Base-by-base conservation (phyloP, 1,140 invertebrate species). In the Rhyacophila brunnea region DNA sequence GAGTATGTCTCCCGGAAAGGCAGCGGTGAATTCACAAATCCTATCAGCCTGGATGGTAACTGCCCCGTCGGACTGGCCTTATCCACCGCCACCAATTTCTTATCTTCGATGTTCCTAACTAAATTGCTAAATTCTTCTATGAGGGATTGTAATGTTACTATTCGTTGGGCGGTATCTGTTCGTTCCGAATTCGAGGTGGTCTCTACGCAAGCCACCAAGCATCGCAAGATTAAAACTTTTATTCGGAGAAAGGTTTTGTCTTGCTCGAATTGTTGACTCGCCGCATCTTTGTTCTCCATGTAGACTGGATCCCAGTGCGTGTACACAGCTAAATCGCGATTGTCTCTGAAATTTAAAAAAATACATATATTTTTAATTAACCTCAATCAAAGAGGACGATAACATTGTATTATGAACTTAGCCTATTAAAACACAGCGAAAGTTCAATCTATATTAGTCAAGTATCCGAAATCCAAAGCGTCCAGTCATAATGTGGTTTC, bases 271-370 rank as follows among this genome's bases (percentile, higher is more conserved):
- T 69, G 71, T 13, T 70, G 65, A 7, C 45, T 11, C 83, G 91
- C 71, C 74, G 88, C 65, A 81, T 91, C 74, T 81, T 90, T 70
- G 79, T 90, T 75, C 74, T 85, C 62, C 83, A 88, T 70, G 84
- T 92, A 74, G 76, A 86, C 68, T 0, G 83, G 82, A 66, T 85
- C 82, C 80, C 81, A 86, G 48, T 74, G 80, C 9, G 83, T 72
- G 45, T 82, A 79, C 0, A 82, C 81, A 28, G 75, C 75, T 10
- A 85, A 69, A 63, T 86, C 84, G 17, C 82, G 78, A 70, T 86
- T 85, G 65, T 85, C 83, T 38, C 74, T 76, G 68, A 15, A 64
- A 60, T 28, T 7, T n/a, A n/a, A n/a, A n/a, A n/a, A n/a, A n/a
- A n/a, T n/a, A n/a, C n/a, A n/a, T n/a, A n/a, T n/a, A n/a, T n/a